Evolutionary conservation across 2,888 invertebrate genomes (phyloP).

Genomic region (Erannis defoliaria): DNA sequence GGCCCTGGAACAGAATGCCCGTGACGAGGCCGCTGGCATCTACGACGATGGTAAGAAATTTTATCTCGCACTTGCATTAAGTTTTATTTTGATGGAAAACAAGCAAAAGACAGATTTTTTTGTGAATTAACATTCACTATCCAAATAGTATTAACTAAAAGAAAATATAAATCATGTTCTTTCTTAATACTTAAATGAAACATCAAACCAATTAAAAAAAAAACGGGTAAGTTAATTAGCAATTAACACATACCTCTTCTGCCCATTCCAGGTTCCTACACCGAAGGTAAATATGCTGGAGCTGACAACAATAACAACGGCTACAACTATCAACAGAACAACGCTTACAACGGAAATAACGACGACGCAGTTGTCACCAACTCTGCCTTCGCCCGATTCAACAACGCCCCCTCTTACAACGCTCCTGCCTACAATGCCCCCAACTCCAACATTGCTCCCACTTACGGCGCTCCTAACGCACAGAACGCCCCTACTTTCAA

Average conservation of each 20-base stretch:
- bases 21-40: constrained; percentile 79
- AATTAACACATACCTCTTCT: too few species aligned
- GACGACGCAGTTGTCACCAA: constrained; percentile 65
- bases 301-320: constrained; percentile 37
- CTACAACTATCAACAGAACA: constrained; percentile 32
- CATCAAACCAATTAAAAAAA: too few species aligned
- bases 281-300: constrained; percentile 66
- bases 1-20: constrained; percentile 77
- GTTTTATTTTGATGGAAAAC: too few species aligned
- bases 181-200: too few species aligned
- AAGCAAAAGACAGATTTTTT: too few species aligned
- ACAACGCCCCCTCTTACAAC: constrained; percentile 30
- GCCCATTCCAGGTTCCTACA: constrained; percentile 68
- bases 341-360: constrained; percentile 41
- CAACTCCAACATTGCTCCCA: constrained; percentile 14
- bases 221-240: too few species aligned
- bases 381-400: constrained; percentile 51
- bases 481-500: constrained; percentile 2
- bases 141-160: too few species aligned
- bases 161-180: too few species aligned
- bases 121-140: too few species aligned
- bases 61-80: background rate
- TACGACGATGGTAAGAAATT: constrained; percentile 74
- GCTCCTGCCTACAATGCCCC: background rate
- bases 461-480: constrained; percentile 18